Conservation (phyloP, 2,113 vertebrate species). For the Petromus typicus region DNA sequence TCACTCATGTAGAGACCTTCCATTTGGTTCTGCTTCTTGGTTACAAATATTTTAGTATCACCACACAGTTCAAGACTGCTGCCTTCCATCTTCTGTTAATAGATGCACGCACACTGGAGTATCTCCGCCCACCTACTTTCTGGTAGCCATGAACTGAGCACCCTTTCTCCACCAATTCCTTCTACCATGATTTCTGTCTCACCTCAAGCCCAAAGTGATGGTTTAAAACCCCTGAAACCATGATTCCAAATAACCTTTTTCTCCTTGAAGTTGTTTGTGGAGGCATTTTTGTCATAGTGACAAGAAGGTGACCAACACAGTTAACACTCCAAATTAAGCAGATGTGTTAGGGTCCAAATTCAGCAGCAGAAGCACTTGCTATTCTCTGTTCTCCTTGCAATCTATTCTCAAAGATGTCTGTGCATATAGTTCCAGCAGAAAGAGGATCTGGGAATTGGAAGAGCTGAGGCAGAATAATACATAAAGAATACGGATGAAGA, state of each 20-base stretch:
- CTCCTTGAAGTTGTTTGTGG: not conserved
- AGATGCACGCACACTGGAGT: not conserved
- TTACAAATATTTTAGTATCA: not conserved
- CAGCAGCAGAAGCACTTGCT: not conserved
- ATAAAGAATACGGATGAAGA: not conserved
- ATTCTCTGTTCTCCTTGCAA: not conserved
- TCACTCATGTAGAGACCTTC: not conserved
- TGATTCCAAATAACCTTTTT: not conserved
- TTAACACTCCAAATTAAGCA: not conserved
- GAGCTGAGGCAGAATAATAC: not conserved
- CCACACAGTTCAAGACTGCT: not conserved
- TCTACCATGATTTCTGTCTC: not conserved
- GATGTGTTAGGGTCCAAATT: not conserved
- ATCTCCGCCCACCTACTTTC: not conserved
- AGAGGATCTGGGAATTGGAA: not conserved
- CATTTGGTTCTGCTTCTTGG: not conserved
- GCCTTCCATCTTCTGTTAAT: not conserved
- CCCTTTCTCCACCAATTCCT: not conserved
- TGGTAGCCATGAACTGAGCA: not conserved
- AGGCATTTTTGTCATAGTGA: not conserved
- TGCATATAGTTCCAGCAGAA: not conserved
- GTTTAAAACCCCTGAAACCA: not conserved
- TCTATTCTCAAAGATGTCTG: not conserved
- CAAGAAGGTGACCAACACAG: not conserved
- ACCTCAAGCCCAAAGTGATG: not conserved